Base-by-base conservation (phyloP, 2,797 vertebrate species). In the Chaenodraco wilsoni region DNA sequence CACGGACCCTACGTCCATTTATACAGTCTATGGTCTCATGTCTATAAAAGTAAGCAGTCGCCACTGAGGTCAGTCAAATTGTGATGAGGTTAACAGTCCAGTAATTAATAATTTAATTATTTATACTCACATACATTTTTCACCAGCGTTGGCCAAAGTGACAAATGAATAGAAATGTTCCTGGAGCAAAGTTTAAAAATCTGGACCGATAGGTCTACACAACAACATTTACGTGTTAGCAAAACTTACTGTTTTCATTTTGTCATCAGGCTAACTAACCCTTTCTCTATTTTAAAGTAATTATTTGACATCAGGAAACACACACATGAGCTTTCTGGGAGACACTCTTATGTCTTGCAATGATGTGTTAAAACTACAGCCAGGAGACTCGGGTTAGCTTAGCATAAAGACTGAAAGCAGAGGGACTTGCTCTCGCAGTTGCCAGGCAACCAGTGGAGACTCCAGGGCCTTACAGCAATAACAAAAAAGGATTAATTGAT, bases 401-500 rank as follows among this genome's bases (percentile, higher is more conserved):
- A 65, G 65, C 65, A 51, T 44, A 21, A 50, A 54, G 33, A 27
- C 45, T 56, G 44, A 70, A 69, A 67, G 11, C 46, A 40, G 4
- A 49, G 16, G 17, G 37, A 57, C 7, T 12, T 43, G 49, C 33
- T 64, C 64, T 44, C 63, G 64, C 44, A 61, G 75, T 77, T 77
- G 50, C 68, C 68, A 66, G 50, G 75, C 75, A 77, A 77, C 75
- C 33, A 49, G 65, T 7, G 4, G 17, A 60, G 16, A 56, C 69
- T 57, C 64, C 50, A 40, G 69, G 51, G 64, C 72, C 62, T 44
- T n/a, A 7, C 58, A 45, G 13, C 59, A 27, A 27, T n/a, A 51
- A 70, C 62, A 70, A 27, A 66, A 46, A 31, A 70, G 45, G 10
- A 57, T 69, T 75, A 58, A 70, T 77, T 82, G 52, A 75, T 79